A percentile compares a stretch with the other conserved stretches of the same genome.
Evolutionary conservation across 2,113 vertebrate species (phyloP).

Genomic region (Calypte anna): DNA sequence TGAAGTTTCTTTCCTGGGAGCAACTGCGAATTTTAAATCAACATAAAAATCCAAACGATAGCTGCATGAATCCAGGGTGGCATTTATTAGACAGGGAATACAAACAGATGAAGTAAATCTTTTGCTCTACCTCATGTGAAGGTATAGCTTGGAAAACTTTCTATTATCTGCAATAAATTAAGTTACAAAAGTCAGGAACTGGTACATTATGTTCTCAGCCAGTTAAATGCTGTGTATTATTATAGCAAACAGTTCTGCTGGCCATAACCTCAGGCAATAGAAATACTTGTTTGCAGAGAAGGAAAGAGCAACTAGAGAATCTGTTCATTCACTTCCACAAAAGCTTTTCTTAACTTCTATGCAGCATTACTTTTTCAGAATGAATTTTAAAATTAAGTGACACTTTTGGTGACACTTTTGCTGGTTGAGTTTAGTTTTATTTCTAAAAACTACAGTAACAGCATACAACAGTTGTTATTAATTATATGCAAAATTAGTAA

Average conservation of each 20-base stretch:
- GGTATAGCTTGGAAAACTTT: background rate
- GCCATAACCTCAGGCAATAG: slow-evolving; percentile 26
- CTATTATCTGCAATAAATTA: background rate
- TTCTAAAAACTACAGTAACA: background rate
- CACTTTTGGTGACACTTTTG: background rate
- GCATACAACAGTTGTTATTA: background rate
- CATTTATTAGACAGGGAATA: background rate
- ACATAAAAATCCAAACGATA: background rate
- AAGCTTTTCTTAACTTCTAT: background rate
- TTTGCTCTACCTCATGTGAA: background rate
- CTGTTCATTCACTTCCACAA: slow-evolving; percentile 8
- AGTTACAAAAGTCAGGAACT: background rate
- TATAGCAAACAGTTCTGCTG: slow-evolving; percentile 34
- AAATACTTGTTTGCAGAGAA: slow-evolving; percentile 18
- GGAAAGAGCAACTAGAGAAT: slow-evolving; percentile 23
- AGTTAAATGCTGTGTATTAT: background rate
- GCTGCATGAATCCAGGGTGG: background rate
- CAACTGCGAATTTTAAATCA: background rate
- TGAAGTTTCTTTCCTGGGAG: background rate
- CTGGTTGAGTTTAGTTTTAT: background rate
- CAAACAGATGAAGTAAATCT: background rate
- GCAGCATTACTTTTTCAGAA: slow-evolving; percentile 24
- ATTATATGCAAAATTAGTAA: background rate
- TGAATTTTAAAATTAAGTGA: background rate
- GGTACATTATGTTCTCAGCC: background rate